phyloP scores from a whole-genome alignment of 2,888 invertebrate species.

The Cataglyphis albicans region DNA sequence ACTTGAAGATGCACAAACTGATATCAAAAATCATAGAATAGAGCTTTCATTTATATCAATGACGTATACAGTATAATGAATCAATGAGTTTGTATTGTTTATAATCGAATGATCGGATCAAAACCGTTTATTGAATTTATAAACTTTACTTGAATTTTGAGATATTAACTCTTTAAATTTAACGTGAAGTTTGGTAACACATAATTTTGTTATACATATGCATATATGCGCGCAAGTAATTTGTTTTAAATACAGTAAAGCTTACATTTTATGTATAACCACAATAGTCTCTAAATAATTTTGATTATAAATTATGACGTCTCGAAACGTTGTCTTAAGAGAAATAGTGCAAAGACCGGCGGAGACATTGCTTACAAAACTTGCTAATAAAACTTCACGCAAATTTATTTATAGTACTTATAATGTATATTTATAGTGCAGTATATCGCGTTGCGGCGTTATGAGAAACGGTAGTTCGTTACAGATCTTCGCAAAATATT shows the following conservation, averaged over 20 bases:
- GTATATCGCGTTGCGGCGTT: background rate
- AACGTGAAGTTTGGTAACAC: background rate
- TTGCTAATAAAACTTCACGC: background rate
- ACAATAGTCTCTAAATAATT: conserved; percentile 1
- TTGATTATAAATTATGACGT: background rate
- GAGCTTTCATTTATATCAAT: background rate
- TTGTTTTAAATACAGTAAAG: background rate
- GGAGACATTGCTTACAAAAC: background rate
- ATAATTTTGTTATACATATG: background rate
- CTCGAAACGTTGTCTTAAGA: background rate
- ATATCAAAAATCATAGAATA: background rate
- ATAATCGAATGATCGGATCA: background rate
- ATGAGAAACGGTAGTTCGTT: background rate
- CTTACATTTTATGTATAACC: background rate
- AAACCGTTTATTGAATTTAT: conserved; percentile 3
- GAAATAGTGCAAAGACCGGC: background rate
- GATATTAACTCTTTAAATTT: background rate
- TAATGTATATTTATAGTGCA: background rate
- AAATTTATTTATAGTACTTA: conserved; percentile 10
- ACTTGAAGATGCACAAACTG: background rate
- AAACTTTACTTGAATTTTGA: background rate
- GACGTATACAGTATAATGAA: background rate
- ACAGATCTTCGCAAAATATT: background rate
- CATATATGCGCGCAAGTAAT: background rate
- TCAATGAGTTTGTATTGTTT: background rate